Percentiles rank a stretch among this genome's conserved stretches.
These are phyloP conservation scores for Epinephelus coioides DNA, from an alignment of 2,797 vertebrate species.

Conservation along the genomic window DNA sequence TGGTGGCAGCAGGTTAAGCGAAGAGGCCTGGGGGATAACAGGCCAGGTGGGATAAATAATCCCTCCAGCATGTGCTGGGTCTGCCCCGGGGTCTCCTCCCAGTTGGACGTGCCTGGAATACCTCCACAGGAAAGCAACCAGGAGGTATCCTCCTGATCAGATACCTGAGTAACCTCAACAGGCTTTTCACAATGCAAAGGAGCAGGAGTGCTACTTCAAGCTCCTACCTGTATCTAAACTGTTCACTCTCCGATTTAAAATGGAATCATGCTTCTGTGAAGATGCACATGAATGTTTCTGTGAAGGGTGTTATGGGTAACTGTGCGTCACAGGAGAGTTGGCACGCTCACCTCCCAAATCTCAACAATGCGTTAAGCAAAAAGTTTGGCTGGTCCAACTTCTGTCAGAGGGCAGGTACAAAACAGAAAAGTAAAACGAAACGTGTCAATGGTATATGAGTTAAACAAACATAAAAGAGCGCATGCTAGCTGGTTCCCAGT, in stretches of 20 bases:
- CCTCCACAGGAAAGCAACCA: neutral
- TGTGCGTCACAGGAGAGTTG: neutral
- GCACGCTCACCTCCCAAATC: too few relatives aligned
- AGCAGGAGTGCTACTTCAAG: neutral
- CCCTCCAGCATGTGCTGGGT: neutral
- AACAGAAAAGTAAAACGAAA: too few relatives aligned
- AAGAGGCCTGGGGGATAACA: neutral
- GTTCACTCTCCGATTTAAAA: constrained; percentile 3
- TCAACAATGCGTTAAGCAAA: neutral
- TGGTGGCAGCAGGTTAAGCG: neutral
- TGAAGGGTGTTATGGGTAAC: neutral
- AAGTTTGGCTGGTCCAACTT: neutral
- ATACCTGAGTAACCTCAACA: neutral
- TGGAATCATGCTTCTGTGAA: neutral
- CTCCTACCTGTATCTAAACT: neutral
- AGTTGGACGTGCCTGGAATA: neutral
- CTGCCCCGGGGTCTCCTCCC: neutral
- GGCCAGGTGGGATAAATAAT: constrained; percentile 9
- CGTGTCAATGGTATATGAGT: too few relatives aligned
- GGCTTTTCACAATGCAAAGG: neutral
- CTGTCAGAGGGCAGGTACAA: too few relatives aligned
- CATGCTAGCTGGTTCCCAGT: too few relatives aligned
- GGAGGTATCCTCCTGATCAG: neutral
- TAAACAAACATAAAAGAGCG: too few relatives aligned
- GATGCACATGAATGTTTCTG: neutral